Base-by-base conservation (phyloP, 2,888 invertebrate genomes). In the Calameuta idolon region DNA sequence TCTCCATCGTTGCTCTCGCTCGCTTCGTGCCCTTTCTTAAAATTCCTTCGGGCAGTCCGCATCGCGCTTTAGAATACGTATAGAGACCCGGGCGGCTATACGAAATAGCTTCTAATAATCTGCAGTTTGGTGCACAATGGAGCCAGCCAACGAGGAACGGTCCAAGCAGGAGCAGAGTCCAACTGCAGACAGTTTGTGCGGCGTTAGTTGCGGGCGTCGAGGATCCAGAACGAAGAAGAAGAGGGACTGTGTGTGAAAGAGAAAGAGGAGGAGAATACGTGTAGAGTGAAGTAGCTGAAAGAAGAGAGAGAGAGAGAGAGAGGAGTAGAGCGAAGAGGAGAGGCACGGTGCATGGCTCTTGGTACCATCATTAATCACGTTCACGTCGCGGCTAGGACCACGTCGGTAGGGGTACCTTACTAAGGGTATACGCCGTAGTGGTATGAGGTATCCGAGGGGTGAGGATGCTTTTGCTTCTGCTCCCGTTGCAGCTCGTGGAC, bases 311-410 rank as follows among this genome's bases (percentile, higher is more conserved):
- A n/a, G 74, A 69, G 69, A 74, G 68, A 31, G 34, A 23, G 33
- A 33, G 68, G 12, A 76, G 34, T 73, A 40, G 69, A 73, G 69
- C 73, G 77, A 5, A 69, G 69, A 69, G 69, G 73, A 74, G 23
- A 76, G 34, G 83, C 81, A 85, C 86, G 87, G 86, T 89, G 89
- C 89, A 88, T 86, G 88, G 89, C 86, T 91, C 89, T 89, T 84
- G 86, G 85, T 83, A 84, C 85, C 87, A 91, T 91, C 91, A 91
- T 91, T 91, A 91, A 91, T 91, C 91, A 91, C 88, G 86, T 87
- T 87, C 86, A 88, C 89, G 91, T 91, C 91, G 90, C 87, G 90
- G 89, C 89, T 90, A 89, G 90, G 88, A 90, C 88, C 87, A 88
- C 88, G 88, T 90, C 87, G 89, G 85, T 89, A 89, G 91, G 89